phyloP scores from a whole-genome alignment of 30 jellyfish, hydroid and myxozoan genomes.

The Cassiopea andromeda region DNA sequence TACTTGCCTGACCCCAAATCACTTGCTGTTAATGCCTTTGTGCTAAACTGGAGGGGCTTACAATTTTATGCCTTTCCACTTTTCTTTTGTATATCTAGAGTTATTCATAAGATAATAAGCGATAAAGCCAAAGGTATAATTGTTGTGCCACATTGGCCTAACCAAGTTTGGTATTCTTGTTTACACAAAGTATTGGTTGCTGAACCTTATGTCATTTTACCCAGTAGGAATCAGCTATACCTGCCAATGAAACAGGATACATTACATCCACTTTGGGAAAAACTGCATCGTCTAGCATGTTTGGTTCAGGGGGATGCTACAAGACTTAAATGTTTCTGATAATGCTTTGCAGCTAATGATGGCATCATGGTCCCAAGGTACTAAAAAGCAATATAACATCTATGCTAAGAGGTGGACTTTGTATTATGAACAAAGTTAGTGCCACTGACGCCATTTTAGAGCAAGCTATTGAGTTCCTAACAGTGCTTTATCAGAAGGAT shows the following conservation, averaged over 20 bases:
- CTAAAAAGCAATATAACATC: neutral
- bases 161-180: constrained; percentile 26
- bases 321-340: neutral
- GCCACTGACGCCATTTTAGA: neutral
- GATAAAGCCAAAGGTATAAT: constrained; percentile 30
- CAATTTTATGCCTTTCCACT: constrained; percentile 32
- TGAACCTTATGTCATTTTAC: constrained; percentile 1
- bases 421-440: neutral
- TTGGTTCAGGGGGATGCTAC: neutral
- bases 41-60: constrained; percentile 3
- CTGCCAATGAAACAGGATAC: neutral
- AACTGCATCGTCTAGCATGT: constrained; percentile 11
- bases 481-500: neutral
- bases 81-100: neutral
- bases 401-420: neutral
- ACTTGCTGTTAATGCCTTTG: constrained; percentile 13
- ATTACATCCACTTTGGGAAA: constrained; percentile 12
- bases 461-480: neutral
- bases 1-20: constrained; percentile 39
- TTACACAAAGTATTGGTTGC: neutral
- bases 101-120: neutral
- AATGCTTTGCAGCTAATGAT: neutral
- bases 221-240: neutral
- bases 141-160: constrained; percentile 42
- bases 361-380: neutral